A percentile compares a stretch with the other conserved stretches of the same genome.
phyloP scores from a whole-genome alignment of 2,888 invertebrate species.

The Cotesia congregata region DNA sequence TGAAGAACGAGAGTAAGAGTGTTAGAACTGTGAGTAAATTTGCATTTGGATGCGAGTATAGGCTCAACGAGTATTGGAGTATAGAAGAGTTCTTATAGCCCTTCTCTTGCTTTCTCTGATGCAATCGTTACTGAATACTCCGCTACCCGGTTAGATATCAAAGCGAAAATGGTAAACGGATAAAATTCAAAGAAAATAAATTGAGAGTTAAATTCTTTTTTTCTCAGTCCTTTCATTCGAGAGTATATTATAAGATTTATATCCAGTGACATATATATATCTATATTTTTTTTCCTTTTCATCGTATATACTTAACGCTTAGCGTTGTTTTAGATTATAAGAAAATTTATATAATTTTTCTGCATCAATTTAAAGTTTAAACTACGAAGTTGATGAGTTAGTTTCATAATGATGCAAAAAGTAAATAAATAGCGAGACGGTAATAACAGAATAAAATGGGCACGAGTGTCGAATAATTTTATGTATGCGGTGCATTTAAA shows the following conservation, averaged over 20 bases:
- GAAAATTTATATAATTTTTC: background rate
- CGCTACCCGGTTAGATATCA: conserved; percentile 30
- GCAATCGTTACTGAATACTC: conserved; percentile 18
- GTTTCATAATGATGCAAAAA: background rate
- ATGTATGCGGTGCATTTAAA: conserved; percentile 3
- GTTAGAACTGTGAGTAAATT: conserved; percentile 50
- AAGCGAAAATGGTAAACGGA: conserved; percentile 27
- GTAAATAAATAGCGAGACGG: background rate
- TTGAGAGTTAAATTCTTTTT: conserved; percentile 14
- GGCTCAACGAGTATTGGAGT: conserved; percentile 42
- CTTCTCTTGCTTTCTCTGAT: conserved; percentile 23
- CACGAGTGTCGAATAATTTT: conserved; percentile 20
- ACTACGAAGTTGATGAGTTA: background rate
- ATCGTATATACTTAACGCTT: background rate
- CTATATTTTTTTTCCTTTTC: background rate
- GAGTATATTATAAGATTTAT: background rate
- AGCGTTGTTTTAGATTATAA: background rate
- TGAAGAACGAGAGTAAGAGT: conserved; percentile 43
- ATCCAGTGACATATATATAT: background rate
- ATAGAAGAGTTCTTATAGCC: background rate
- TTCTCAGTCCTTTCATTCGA: background rate
- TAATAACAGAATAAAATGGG: conserved; percentile 10
- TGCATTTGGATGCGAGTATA: conserved; percentile 51
- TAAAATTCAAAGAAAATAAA: conserved; percentile 12
- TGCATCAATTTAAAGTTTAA: background rate